These are phyloP conservation scores for Autographa pulchrina DNA, from an alignment of 2,888 invertebrate genomes.

Conservation along the genomic window DNA sequence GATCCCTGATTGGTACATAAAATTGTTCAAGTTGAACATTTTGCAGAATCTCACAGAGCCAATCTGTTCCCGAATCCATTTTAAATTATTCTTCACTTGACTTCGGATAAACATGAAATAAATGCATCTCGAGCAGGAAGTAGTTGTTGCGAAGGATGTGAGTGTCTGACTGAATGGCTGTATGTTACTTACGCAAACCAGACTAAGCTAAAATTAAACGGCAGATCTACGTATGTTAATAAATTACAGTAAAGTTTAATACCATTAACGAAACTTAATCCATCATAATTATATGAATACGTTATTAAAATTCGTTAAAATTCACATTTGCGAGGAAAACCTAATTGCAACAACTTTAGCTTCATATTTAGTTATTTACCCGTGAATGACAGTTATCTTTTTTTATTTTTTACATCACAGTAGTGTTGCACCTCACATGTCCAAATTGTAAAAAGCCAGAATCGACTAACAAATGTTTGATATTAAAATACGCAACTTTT, in stretches of 20 bases:
- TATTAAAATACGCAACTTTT: not conserved
- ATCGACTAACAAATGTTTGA: not conserved
- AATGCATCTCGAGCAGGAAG: slow-evolving; percentile 84
- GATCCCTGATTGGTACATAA: slow-evolving; percentile 96
- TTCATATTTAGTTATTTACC: slow-evolving; percentile 51
- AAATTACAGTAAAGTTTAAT: slow-evolving; percentile 12
- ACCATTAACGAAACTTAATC: not conserved
- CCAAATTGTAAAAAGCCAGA: not conserved
- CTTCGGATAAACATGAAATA: slow-evolving; percentile 59
- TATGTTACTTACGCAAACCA: slow-evolving; percentile 47
- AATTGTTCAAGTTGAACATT: slow-evolving; percentile 98
- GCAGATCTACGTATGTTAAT: slow-evolving; percentile 21
- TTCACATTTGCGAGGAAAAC: slow-evolving; percentile 38
- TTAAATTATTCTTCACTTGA: slow-evolving; percentile 55
- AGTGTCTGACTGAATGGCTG: slow-evolving; percentile 48
- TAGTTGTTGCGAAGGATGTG: slow-evolving; percentile 50
- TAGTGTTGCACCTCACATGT: not conserved
- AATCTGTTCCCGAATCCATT: slow-evolving; percentile 91
- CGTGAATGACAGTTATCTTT: slow-evolving; percentile 49
- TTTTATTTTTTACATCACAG: not conserved
- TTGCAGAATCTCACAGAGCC: slow-evolving; percentile 95
- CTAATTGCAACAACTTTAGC: slow-evolving; percentile 9
- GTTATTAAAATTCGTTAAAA: slow-evolving; percentile 17
- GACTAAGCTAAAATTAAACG: slow-evolving; percentile 28
- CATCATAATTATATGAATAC: slow-evolving; percentile 10